A percentile compares a stretch with the other conserved stretches of the same genome.
These are phyloP conservation scores for Percopsis omiscomaycus DNA, from an alignment of 2,797 vertebrate genomes.

Conservation along the genomic window DNA sequence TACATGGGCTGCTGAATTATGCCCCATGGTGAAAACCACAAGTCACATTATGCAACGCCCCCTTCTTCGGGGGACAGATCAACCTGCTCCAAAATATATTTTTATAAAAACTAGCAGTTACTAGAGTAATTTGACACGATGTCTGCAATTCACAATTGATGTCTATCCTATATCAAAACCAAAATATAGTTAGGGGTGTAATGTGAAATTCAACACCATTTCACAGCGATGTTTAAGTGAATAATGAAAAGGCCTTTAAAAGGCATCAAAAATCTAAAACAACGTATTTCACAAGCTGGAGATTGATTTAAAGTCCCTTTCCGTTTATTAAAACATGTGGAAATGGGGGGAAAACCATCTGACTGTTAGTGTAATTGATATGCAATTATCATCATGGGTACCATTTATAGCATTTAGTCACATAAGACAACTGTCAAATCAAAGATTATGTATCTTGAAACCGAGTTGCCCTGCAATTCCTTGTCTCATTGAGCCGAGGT, in stretches of 20 bases:
- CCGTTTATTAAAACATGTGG: too few relatives aligned
- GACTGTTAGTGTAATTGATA: too few relatives aligned
- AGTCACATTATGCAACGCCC: slow-evolving; percentile 15
- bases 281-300: too few relatives aligned
- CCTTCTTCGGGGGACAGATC: slow-evolving; percentile 27
- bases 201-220: neutral
- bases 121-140: slow-evolving; percentile 6
- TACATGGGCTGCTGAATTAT: slow-evolving; percentile 22
- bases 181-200: slow-evolving; percentile 8
- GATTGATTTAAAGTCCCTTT: too few relatives aligned
- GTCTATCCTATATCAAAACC: slow-evolving; percentile 14
- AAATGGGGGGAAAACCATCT: too few relatives aligned
- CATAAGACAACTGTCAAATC: neutral
- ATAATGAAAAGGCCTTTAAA: neutral
- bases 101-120: slow-evolving; percentile 6
- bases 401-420: too few relatives aligned
- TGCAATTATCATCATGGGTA: too few relatives aligned
- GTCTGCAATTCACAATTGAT: neutral
- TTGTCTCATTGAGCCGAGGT: slow-evolving; percentile 60
- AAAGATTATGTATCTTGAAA: slow-evolving; percentile 12
- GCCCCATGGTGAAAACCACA: slow-evolving; percentile 45
- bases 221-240: slow-evolving; percentile 4
- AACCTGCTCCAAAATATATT: slow-evolving; percentile 28
- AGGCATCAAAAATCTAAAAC: neutral
- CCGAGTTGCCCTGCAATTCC: slow-evolving; percentile 34